A percentile compares a stretch with the other conserved stretches of the same genome.
phyloP scores from a whole-genome alignment of 1,140 invertebrate genomes.

The Penaeus indicus region DNA sequence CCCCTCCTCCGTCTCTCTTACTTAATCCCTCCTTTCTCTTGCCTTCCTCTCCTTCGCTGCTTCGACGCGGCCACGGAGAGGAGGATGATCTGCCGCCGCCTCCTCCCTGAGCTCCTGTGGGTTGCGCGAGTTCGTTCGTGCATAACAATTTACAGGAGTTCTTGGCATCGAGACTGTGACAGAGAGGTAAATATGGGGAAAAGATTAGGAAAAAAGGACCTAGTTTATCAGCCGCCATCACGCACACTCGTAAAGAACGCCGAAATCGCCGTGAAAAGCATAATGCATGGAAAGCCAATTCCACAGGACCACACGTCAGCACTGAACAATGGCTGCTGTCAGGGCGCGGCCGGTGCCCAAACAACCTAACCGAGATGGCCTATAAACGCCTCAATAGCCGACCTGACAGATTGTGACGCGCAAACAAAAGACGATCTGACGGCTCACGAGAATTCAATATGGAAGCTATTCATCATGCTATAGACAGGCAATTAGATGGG shows the following conservation, averaged over 20 bases:
- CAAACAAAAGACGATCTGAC: constrained; percentile 62
- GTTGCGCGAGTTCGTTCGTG: too few relatives aligned
- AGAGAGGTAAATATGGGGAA: too few relatives aligned
- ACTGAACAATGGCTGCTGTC: constrained; percentile 50
- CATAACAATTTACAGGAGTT: too few relatives aligned
- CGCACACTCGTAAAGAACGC: not conserved
- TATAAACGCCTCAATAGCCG: constrained; percentile 57
- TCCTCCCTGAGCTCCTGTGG: too few relatives aligned
- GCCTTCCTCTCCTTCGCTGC: constrained; percentile 13
- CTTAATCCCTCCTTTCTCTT: constrained; percentile 28
- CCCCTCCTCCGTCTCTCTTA: not conserved
- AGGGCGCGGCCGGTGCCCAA: constrained; percentile 55
- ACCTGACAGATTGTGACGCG: constrained; percentile 64
- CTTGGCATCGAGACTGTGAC: too few relatives aligned
- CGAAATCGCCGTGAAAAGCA: constrained; percentile 28
- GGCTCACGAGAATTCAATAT: constrained; percentile 63
- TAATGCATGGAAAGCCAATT: constrained; percentile 59
- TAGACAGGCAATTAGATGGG: constrained; percentile 64
- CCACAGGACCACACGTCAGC: constrained; percentile 54
- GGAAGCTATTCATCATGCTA: constrained; percentile 62
- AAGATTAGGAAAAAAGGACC: not conserved
- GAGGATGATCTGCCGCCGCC: too few relatives aligned
- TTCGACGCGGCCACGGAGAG: too few relatives aligned
- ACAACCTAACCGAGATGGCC: constrained; percentile 57
- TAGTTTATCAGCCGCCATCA: not conserved